A percentile compares a stretch with the other conserved stretches of the same genome.
phyloP scores from a whole-genome alignment of 2,797 vertebrate genomes.

The Halcyon badia region DNA sequence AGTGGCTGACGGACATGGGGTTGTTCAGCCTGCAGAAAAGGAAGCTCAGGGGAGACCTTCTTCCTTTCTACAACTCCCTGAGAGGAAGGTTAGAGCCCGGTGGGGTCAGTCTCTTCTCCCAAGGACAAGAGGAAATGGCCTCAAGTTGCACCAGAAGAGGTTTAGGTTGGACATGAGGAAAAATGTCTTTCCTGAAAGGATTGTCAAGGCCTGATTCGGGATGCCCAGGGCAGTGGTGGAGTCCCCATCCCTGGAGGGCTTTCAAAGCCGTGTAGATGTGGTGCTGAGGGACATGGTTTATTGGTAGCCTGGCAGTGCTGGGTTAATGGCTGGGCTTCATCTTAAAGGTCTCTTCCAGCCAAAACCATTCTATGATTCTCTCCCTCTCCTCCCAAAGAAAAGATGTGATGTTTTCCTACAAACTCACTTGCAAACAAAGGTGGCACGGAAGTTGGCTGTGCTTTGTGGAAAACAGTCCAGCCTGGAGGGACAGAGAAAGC shows the following conservation, averaged over 20 bases:
- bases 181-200: background rate
- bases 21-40: no score
- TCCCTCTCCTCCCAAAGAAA: background rate
- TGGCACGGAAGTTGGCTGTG: accelerated
- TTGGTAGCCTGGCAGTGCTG: background rate
- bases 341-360: background rate
- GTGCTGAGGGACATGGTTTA: background rate
- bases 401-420: background rate
- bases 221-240: background rate
- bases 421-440: background rate
- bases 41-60: no score
- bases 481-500: background rate
- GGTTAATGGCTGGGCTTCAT: background rate
- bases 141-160: background rate
- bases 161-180: background rate
- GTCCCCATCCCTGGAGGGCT: background rate
- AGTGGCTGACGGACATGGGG: background rate
- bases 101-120: background rate
- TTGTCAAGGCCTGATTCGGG: background rate
- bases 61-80: no score
- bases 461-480: background rate
- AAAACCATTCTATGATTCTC: background rate
- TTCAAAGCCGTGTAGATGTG: background rate
- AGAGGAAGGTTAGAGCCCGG: background rate
- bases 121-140: background rate